Evolutionary conservation across 2,888 invertebrate species (phyloP), one percentile per base, ranked within the genome.

Genomic region (Stegana nigrithorax): DNA sequence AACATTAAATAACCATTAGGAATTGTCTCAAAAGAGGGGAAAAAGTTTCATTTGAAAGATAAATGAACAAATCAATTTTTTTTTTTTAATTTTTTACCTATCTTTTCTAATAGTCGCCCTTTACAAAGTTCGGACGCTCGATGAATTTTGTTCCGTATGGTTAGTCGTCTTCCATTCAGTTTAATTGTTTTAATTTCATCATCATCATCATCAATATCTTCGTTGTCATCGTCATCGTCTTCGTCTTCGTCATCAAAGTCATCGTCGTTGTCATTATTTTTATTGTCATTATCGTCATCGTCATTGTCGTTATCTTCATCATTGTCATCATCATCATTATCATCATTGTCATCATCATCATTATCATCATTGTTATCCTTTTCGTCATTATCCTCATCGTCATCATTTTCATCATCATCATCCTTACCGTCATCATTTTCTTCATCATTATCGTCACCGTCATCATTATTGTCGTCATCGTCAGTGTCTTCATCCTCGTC

Each of bases 71-170:
- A 69, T 73, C 71, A 78, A 69, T 72, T n/a, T n/a, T n/a, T n/a
- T n/a, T n/a, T n/a, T n/a, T n/a, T n/a, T n/a, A n/a, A n/a, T 71
- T 78, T 73, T 84, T 87, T 87, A 87, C 86, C 87, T 87, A 87
- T 80, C 70, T 81, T 81, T 76, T 79, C 81, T 72, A 78, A 75
- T 66, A 79, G 74, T 64, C 70, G 73, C 69, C 73, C 73, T 59
- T 78, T 69, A 68, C 80, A 78, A 65, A 82, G 73, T 73, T 82
- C 80, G 67, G 82, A 79, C 71, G 81, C 77, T 55, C 75, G 82
- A 67, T 74, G 75, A 67, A 77, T 73, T 67, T 79, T 82, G 66
- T 67, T 73, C 64, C 73, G 67, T 67, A 64, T 75, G 50, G 70
- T 69, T 66, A 39, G 4, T n/a, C 39, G 59, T 74, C 59, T 71